phyloP scores from a whole-genome alignment of 2,888 invertebrate species.

The Labia minor region DNA sequence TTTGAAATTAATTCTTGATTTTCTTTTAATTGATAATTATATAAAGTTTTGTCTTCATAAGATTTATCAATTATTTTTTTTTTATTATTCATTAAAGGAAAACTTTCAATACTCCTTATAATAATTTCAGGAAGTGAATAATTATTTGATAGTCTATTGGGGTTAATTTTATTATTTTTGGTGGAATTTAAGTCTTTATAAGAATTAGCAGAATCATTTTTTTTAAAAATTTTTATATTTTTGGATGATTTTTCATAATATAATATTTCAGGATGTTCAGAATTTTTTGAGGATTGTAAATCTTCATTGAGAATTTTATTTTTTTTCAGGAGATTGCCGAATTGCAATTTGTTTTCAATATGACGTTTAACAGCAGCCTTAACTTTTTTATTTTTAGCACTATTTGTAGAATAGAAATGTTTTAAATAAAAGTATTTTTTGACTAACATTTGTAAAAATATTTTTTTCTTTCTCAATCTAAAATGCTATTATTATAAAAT shows the following conservation, averaged over 20 bases:
- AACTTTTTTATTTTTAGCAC: too few relatives aligned
- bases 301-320: neutral
- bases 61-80: neutral
- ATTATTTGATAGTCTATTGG: neutral
- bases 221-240: neutral
- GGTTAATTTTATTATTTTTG: neutral
- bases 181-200: too few relatives aligned
- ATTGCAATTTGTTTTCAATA: too few relatives aligned
- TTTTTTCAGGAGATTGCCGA: too few relatives aligned
- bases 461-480: too few relatives aligned
- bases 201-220: too few relatives aligned
- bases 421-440: too few relatives aligned
- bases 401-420: too few relatives aligned
- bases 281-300: neutral
- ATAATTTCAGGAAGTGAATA: constrained; percentile 23
- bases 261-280: neutral
- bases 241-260: neutral
- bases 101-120: constrained; percentile 24
- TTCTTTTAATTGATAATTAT: neutral
- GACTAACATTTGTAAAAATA: too few relatives aligned
- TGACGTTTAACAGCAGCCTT: too few relatives aligned
- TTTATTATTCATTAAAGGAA: constrained; percentile 23
- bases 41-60: neutral
- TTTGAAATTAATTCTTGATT: neutral
- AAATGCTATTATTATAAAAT: too few relatives aligned